Percentiles rank a stretch among this genome's conserved stretches.
Evolutionary conservation across 2,113 vertebrate genomes (phyloP).

Genomic region (Gymnobelideus leadbeateri): DNA sequence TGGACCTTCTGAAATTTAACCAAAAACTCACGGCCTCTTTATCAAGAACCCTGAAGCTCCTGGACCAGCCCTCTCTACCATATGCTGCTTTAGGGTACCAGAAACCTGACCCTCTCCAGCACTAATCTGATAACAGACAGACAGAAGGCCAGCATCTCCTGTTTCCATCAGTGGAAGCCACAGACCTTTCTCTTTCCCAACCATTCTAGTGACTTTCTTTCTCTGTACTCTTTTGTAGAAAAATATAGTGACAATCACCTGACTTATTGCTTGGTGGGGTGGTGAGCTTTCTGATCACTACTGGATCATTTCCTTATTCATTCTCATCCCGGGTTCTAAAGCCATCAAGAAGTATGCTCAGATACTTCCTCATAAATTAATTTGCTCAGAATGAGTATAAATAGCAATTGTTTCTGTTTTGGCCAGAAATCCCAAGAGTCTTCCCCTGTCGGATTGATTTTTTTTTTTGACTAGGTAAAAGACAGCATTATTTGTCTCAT

Average conservation of each 20-base stretch:
- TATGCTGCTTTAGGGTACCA: neutral
- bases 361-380: neutral
- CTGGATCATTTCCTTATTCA: neutral
- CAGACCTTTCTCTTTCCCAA: neutral
- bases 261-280: neutral
- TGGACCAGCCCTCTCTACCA: neutral
- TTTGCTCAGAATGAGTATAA: neutral
- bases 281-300: neutral
- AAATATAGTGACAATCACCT: neutral
- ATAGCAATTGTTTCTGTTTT: too few species aligned
- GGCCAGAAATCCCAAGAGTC: too few species aligned
- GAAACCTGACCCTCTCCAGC: neutral
- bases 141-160: neutral
- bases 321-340: neutral
- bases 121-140: neutral
- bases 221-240: neutral
- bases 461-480: too few species aligned
- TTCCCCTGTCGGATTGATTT: too few species aligned
- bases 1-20: neutral
- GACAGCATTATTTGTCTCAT: too few species aligned
- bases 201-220: neutral
- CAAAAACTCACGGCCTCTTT: too few species aligned
- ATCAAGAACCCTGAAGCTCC: neutral
- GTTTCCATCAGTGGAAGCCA: neutral
- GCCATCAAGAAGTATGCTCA: neutral